Evolutionary conservation across 53 echinoderm and acorn worm species (phyloP).

Genomic region (Luidia sarsii): DNA sequence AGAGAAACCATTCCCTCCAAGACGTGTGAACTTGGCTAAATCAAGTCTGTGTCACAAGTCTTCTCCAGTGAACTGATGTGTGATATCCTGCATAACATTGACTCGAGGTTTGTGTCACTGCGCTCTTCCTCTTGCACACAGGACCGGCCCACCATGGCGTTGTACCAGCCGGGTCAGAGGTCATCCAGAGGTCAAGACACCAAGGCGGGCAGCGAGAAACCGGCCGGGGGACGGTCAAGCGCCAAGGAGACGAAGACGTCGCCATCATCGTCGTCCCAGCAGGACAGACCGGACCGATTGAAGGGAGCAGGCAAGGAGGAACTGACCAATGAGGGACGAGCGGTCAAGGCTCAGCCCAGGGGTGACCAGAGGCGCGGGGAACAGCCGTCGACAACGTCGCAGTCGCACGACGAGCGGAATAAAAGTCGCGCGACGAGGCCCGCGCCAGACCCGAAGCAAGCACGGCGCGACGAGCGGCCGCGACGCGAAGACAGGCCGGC

Average conservation of each 20-base stretch:
- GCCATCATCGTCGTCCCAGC: background rate
- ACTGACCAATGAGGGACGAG: background rate
- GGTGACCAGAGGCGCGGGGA: constrained; percentile 7
- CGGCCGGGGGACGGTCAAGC: constrained; percentile 3
- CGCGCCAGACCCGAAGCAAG: background rate
- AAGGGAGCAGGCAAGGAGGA: no score
- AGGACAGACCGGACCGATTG: background rate
- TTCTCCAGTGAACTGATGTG: background rate
- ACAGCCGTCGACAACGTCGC: no score
- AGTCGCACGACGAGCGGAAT: background rate
- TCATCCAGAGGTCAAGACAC: constrained; percentile 9
- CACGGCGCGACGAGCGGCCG: constrained; percentile 22
- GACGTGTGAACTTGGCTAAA: no score
- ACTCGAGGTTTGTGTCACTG: background rate
- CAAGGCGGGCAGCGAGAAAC: constrained; percentile 12
- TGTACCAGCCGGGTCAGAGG: constrained; percentile 94
- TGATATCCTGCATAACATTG: background rate
- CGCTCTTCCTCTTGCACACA: constrained; percentile 22
- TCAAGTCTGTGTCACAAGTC: background rate
- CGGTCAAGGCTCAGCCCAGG: background rate
- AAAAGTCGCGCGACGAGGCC: no score
- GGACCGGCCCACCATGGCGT: constrained; percentile 96
- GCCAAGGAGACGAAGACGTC: no score
- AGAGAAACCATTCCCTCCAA: no score
- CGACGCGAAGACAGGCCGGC: constrained; percentile 2